Evolutionary conservation across 2,888 invertebrate genomes (phyloP).

Genomic region (Epinotia bilunana): DNA sequence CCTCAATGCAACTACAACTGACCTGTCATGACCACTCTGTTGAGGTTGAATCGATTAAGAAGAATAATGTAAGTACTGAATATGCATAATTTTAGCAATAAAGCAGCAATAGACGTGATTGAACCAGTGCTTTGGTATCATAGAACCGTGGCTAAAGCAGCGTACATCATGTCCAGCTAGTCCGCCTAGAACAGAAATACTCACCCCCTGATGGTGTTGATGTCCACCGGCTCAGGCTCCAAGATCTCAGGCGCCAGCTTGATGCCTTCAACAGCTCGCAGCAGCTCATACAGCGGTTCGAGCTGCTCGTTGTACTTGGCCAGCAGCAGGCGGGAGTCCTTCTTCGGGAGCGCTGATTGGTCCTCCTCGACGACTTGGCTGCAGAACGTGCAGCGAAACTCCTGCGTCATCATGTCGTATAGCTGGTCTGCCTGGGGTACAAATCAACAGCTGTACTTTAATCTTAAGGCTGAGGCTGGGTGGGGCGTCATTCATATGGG

Average conservation of each 20-base stretch:
- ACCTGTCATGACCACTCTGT: too few relatives aligned
- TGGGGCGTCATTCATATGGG: too few relatives aligned
- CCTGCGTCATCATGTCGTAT: constrained; percentile 92
- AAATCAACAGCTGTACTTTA: background rate
- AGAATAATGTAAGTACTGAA: too few relatives aligned
- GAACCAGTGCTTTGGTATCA: too few relatives aligned
- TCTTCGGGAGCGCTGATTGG: constrained; percentile 95
- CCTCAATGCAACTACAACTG: too few relatives aligned
- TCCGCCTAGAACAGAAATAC: constrained; percentile 15
- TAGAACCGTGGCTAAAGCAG: too few relatives aligned
- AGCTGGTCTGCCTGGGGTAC: constrained; percentile 91
- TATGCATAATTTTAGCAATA: too few relatives aligned
- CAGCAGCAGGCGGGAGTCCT: constrained; percentile 94
- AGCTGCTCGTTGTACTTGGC: constrained; percentile 98
- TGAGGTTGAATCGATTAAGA: too few relatives aligned
- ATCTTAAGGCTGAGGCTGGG: too few relatives aligned
- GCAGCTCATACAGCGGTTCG: constrained; percentile 94
- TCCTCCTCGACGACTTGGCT: constrained; percentile 96
- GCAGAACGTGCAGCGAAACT: constrained; percentile 96
- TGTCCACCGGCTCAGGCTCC: constrained; percentile 97
- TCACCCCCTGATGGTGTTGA: constrained; percentile 92
- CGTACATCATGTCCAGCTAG: too few relatives aligned
- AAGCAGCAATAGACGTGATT: too few relatives aligned
- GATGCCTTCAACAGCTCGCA: constrained; percentile 96
- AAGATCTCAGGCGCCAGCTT: constrained; percentile 96